A percentile compares a stretch with the other conserved stretches of the same genome.
Conservation (phyloP, 2,888 invertebrate genomes). For the Drosophila heteroneura region DNA sequence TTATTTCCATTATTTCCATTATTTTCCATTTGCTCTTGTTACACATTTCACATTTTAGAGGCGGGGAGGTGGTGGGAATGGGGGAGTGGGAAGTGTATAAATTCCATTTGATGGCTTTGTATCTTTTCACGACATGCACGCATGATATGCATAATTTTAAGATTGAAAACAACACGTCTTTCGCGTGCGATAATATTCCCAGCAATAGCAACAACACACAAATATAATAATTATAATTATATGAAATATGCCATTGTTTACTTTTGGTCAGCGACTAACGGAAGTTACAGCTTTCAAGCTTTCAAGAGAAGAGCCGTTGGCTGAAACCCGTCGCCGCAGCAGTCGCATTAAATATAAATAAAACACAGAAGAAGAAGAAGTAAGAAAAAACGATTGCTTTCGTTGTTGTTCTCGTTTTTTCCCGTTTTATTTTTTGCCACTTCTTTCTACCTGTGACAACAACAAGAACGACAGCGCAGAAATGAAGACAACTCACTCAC, state of each 20-base stretch:
- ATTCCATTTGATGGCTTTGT: slow-evolving; percentile 1
- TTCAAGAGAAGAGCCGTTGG: slow-evolving; percentile 29
- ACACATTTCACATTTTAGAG: slow-evolving; percentile 2
- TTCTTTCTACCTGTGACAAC: slow-evolving; percentile 47
- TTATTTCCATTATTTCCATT: slow-evolving; percentile 1
- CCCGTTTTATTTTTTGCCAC: slow-evolving; percentile 14
- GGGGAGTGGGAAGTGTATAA: slow-evolving; percentile 18
- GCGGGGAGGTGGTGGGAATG: neutral
- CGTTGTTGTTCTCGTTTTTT: slow-evolving; percentile 46
- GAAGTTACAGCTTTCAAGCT: slow-evolving; percentile 60
- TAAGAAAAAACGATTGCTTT: slow-evolving; percentile 24
- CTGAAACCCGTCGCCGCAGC: slow-evolving; percentile 9
- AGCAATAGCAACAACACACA: slow-evolving; percentile 10
- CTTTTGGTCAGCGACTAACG: slow-evolving; percentile 55
- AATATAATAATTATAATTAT: slow-evolving; percentile 22
- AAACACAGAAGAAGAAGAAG: slow-evolving; percentile 16
- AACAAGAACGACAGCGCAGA: slow-evolving; percentile 44
- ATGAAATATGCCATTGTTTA: slow-evolving; percentile 54
- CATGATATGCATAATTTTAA: slow-evolving; percentile 32
- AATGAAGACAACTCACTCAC: slow-evolving; percentile 48
- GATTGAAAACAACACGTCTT: slow-evolving; percentile 41
- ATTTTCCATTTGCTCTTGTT: slow-evolving; percentile 13
- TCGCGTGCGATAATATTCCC: slow-evolving; percentile 37
- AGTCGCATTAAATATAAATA: slow-evolving; percentile 36
- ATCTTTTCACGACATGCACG: slow-evolving; percentile 47